Evolutionary conservation across 2,113 vertebrate species (phyloP), one percentile per base, ranked within the genome.

Genomic region (Rhea pennata): DNA sequence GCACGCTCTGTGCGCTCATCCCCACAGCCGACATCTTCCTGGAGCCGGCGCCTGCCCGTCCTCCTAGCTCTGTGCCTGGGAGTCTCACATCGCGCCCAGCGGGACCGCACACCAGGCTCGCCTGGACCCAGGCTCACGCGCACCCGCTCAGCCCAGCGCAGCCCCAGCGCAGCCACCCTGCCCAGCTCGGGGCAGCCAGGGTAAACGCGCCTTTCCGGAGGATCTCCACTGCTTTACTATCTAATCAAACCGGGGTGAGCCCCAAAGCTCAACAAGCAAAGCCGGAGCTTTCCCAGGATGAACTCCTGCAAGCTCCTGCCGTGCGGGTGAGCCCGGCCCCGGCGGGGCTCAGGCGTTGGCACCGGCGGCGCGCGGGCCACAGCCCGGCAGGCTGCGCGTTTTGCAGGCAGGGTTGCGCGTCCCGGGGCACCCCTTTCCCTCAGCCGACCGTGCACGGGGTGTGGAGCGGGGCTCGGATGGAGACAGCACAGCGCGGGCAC

Each of bases 11-110:
- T 1, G 2, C 27, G 69, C 14, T 10, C 1, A 12, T 31, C 19
- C 7, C 13, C 54, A 10, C 1, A 19, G 33, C 39, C 2, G 0
- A 33, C 1, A 1, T 15, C 42, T 79, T 15, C 59, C 46, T 19
- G 5, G 8, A 7, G n/a, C 31, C 50, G 33, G 51, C 1, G 0
- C 64, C n/a, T 46, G 27, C 27, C 15, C 27, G n/a, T 81, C 51
- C 76, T 58, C 29, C 42, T 19, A 70, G n/a, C 42, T 24, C 39
- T 51, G 24, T 8, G 1, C 5, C 6, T 11, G 53, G 7, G 26
- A 59, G 33, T 0, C 0, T 44, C 24, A 19, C 1, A 1, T 39
- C 8, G 16, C 1, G 2, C 39, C 46, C 74, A 59, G 36, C 27
- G 33, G 40, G 36, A 19, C 20, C 50, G 48, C 8, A 22, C 11